phyloP scores from a whole-genome alignment of 2,888 invertebrate species.

The Meandrusa payeni region DNA sequence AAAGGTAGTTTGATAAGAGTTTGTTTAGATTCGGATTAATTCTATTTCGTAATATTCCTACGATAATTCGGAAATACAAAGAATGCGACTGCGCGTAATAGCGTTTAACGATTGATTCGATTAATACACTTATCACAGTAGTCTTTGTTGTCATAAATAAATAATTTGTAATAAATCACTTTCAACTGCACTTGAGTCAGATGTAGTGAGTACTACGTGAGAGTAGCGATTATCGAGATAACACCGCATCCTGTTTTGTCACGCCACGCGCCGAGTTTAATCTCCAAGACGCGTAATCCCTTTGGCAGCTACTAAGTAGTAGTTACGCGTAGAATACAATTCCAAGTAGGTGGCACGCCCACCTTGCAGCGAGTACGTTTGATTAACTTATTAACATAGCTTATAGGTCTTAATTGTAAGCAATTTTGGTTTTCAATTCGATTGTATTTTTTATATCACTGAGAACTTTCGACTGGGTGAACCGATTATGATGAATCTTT shows the following conservation, averaged over 20 bases:
- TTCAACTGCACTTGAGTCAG: too few relatives aligned
- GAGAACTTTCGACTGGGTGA: too few relatives aligned
- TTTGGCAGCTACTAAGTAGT: constrained; percentile 28
- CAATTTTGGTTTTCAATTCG: background rate
- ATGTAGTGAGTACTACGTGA: constrained; percentile 23
- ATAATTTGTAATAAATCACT: too few relatives aligned
- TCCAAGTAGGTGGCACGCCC: constrained; percentile 22
- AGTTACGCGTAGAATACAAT: constrained; percentile 27
- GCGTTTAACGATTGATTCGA: too few relatives aligned
- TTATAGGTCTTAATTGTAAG: constrained; percentile 10
- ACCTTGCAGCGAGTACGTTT: constrained; percentile 4
- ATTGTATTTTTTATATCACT: background rate
- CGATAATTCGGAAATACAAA: too few relatives aligned
- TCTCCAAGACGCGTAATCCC: constrained; percentile 27
- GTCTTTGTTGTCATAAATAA: too few relatives aligned
- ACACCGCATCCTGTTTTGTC: constrained; percentile 27
- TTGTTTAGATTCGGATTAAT: too few relatives aligned
- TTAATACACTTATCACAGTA: too few relatives aligned
- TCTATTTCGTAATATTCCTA: too few relatives aligned
- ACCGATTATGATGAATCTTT: too few relatives aligned
- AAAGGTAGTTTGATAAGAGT: too few relatives aligned
- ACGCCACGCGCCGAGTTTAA: constrained; percentile 28
- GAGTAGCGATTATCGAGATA: constrained; percentile 15
- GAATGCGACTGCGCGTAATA: too few relatives aligned
- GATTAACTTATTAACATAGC: constrained; percentile 10